Percentiles rank a stretch among this genome's conserved stretches.
Conservation (phyloP, 1,140 invertebrate species). For the Drosophila burlai region DNA sequence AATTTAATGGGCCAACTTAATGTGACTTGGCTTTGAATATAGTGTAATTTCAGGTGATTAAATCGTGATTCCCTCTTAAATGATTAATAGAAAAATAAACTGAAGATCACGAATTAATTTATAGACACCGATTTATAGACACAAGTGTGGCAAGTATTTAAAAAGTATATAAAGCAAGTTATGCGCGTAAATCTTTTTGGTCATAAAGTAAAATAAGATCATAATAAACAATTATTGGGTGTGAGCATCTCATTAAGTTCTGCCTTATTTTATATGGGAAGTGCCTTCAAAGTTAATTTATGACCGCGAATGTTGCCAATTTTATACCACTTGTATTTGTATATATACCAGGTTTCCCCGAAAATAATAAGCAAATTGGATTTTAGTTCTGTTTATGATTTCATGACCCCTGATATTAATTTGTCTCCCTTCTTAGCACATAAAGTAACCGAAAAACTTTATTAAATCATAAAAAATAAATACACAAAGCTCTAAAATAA, state of each 20-base stretch:
- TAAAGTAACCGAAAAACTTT: rapidly evolving
- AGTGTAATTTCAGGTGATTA: neutral
- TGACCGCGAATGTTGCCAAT: neutral
- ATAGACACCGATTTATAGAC: too few relatives aligned
- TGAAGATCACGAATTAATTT: neutral
- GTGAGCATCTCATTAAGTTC: neutral
- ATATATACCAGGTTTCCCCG: too few relatives aligned
- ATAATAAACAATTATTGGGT: constrained; percentile 1
- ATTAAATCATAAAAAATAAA: neutral
- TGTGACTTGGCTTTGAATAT: constrained; percentile 5
- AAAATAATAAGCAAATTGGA: neutral
- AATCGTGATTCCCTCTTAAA: neutral
- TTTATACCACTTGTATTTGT: too few relatives aligned
- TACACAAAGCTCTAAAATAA: neutral
- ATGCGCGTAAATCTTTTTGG: constrained; percentile 1
- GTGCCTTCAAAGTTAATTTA: constrained; percentile 4
- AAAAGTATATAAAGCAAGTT: neutral
- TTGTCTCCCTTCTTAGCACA: too few relatives aligned
- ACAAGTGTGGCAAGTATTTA: neutral
- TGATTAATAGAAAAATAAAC: neutral
- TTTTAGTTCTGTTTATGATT: neutral
- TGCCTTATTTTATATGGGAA: neutral
- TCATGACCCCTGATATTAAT: neutral
- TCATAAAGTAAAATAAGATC: neutral
- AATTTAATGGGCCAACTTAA: constrained; percentile 4